Conservation (phyloP, 2,797 vertebrate species). For the Lophotriccus pileatus region DNA sequence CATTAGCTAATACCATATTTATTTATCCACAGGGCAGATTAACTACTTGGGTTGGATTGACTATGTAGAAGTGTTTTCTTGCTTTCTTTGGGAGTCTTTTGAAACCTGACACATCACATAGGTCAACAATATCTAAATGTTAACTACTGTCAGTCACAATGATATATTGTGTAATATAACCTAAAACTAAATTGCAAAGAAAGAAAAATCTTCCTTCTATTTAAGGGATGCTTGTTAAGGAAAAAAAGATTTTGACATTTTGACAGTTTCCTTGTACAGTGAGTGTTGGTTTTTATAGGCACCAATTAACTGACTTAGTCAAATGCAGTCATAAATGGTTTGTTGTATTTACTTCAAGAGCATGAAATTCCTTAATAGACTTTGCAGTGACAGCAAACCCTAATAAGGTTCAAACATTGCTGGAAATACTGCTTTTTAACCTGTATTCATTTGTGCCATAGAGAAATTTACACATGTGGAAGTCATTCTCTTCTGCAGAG, state of each 20-base stretch:
- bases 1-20: conserved; percentile 57
- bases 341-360: not conserved
- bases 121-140: conserved; percentile 55
- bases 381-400: not conserved
- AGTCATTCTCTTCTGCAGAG: not conserved
- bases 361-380: not conserved
- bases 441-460: not conserved
- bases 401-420: not conserved
- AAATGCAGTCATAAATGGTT: not conserved
- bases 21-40: conserved; percentile 42
- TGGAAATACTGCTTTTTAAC: not conserved
- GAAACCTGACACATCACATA: conserved; percentile 46
- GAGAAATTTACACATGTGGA: not conserved
- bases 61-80: conserved; percentile 39
- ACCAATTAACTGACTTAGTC: not conserved
- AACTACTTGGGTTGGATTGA: conserved; percentile 43
- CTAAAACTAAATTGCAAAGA: not conserved
- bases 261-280: not conserved
- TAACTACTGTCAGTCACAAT: conserved; percentile 44
- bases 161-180: conserved; percentile 28
- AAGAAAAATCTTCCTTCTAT: not conserved
- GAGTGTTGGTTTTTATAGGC: not conserved
- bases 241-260: not conserved
- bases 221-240: not conserved
- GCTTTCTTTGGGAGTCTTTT: conserved; percentile 32